A percentile compares a stretch with the other conserved stretches of the same genome.
phyloP scores from a whole-genome alignment of 2,888 invertebrate species.

The Habrosyne pyritoides region DNA sequence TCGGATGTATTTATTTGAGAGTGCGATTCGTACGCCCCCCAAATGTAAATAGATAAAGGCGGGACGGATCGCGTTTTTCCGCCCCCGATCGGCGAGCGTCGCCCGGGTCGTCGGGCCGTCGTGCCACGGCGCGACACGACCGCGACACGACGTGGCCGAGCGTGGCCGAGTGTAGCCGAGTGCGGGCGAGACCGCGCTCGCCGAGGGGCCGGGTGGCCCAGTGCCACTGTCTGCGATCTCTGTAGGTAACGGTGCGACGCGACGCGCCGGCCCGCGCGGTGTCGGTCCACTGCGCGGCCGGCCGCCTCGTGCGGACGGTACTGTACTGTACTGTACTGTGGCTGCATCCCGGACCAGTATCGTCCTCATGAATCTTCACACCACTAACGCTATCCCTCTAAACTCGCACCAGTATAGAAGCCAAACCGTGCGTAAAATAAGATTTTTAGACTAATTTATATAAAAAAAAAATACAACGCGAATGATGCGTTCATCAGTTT shows the following conservation, averaged over 20 bases:
- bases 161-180: conserved; percentile 9
- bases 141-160: conserved; percentile 19
- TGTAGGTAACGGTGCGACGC: conserved; percentile 63
- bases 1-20: conserved; percentile 80
- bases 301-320: conserved; percentile 37
- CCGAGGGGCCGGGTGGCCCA: conserved; percentile 61
- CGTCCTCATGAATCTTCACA: conserved; percentile 53
- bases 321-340: conserved; percentile 24
- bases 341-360: conserved; percentile 36
- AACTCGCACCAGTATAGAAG: conserved; percentile 79
- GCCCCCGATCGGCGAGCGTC: conserved; percentile 67
- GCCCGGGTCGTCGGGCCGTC: conserved; percentile 29
- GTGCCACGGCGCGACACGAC: conserved; percentile 14
- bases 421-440: conserved; percentile 79
- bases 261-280: conserved; percentile 45
- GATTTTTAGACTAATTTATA: conserved; percentile 69
- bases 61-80: conserved; percentile 64
- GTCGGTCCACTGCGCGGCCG: conserved; percentile 60
- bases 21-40: conserved; percentile 67
- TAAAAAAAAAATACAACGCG: conserved; percentile 57
- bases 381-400: conserved; percentile 66
- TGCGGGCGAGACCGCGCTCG: conserved; percentile 49
- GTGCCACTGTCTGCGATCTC: conserved; percentile 77
- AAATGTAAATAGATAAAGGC: conserved; percentile 72
- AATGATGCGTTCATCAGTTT: conserved; percentile 72